Conservation (phyloP, 2,113 vertebrate species). For the Pterophyllum scalare region DNA sequence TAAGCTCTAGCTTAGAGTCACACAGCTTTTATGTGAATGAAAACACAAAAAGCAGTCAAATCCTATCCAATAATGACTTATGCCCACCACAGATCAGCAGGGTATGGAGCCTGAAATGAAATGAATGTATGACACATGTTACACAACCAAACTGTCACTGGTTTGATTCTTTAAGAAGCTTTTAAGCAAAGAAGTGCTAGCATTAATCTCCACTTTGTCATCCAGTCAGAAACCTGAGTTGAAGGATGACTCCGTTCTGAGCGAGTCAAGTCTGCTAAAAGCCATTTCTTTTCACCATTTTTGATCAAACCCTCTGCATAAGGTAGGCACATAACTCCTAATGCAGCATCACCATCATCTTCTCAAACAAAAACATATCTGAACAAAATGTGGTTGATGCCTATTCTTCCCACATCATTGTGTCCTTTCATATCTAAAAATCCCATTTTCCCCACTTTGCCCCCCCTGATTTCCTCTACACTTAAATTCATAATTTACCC, state of each 20-base stretch:
- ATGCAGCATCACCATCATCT: not conserved
- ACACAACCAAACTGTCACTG: slow-evolving; percentile 4
- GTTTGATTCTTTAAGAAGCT: not conserved
- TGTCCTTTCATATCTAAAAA: not conserved
- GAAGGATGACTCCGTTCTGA: not conserved
- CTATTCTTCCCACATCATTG: not conserved
- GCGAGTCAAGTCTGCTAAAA: slow-evolving; percentile 4
- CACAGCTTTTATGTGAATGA: not conserved
- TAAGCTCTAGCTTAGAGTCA: not conserved
- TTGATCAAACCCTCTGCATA: not conserved
- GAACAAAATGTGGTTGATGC: too few species aligned
- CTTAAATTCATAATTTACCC: slow-evolving; percentile 39
- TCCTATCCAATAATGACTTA: not conserved
- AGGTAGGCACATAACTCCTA: not conserved
- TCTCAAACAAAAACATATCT: too few species aligned
- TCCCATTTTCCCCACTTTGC: not conserved
- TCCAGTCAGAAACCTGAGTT: not conserved
- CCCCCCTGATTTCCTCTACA: not conserved
- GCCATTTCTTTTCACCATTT: not conserved
- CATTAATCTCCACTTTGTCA: slow-evolving; percentile 15
- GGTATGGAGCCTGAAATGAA: not conserved
- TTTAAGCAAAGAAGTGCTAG: slow-evolving; percentile 8
- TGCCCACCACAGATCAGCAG: not conserved
- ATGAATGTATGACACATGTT: not conserved
- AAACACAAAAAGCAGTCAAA: not conserved